These are phyloP conservation scores for Pocillopora verrucosa DNA, from an alignment of 64 coral and sea anemone species.

Conservation along the genomic window DNA sequence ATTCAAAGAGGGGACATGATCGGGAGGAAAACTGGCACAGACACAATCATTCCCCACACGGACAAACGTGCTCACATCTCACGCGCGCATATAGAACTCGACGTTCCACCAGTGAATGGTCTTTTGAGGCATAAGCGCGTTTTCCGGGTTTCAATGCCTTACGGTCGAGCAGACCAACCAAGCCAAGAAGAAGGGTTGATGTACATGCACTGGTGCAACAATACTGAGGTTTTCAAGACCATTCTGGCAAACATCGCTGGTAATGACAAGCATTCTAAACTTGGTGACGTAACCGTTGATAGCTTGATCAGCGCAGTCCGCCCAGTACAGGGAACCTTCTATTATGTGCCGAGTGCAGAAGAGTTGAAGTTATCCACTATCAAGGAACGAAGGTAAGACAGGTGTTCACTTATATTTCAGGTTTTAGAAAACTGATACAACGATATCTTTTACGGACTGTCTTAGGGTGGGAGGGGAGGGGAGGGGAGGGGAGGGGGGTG, in stretches of 20 bases:
- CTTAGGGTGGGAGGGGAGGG: too few species aligned
- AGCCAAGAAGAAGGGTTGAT: slow-evolving; percentile 59
- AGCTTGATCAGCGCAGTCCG: slow-evolving; percentile 69
- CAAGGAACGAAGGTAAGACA: slow-evolving; percentile 51
- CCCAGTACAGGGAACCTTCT: slow-evolving; percentile 67
- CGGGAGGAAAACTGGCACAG: slow-evolving; percentile 46
- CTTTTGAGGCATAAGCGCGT: slow-evolving; percentile 40
- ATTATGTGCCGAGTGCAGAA: slow-evolving; percentile 85
- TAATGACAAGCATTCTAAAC: slow-evolving; percentile 41
- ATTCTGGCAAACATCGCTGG: slow-evolving; percentile 70
- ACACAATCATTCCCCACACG: slow-evolving; percentile 58
- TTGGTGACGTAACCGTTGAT: slow-evolving; percentile 72
- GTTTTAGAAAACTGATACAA: too few species aligned
- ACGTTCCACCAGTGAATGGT: slow-evolving; percentile 51
- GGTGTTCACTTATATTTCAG: not conserved
- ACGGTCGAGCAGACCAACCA: slow-evolving; percentile 29
- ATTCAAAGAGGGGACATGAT: slow-evolving; percentile 72
- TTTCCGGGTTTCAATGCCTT: slow-evolving; percentile 76
- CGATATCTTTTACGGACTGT: too few species aligned
- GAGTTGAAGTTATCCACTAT: slow-evolving; percentile 57
- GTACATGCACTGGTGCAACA: slow-evolving; percentile 75
- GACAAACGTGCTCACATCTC: slow-evolving; percentile 60
- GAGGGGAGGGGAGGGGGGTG: too few species aligned
- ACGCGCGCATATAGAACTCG: slow-evolving; percentile 51
- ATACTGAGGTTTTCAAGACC: slow-evolving; percentile 49